phyloP scores from a whole-genome alignment of 2,888 invertebrate genomes.

The Coleophora flavipennella region DNA sequence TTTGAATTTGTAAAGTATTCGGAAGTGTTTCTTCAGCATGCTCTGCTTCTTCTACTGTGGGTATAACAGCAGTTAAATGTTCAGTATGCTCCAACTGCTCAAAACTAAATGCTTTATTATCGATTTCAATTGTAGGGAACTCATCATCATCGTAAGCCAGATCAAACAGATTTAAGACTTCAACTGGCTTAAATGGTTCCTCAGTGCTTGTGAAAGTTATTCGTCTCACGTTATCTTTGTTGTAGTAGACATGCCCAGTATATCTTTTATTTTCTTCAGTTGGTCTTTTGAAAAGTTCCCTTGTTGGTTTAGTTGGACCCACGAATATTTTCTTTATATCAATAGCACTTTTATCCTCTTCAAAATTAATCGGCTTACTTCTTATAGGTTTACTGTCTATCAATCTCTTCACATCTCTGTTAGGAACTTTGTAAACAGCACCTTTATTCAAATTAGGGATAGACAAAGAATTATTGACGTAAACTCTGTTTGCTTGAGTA shows the following conservation, averaged over 20 bases:
- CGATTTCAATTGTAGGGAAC: background rate
- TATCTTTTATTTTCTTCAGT: too few relatives aligned
- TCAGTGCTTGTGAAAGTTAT: slow-evolving; percentile 10
- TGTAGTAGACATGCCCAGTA: slow-evolving; percentile 30
- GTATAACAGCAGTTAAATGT: background rate
- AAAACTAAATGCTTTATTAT: background rate
- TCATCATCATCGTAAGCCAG: slow-evolving; percentile 3
- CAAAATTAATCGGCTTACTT: background rate
- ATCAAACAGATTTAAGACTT: slow-evolving; percentile 6
- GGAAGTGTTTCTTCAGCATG: too few relatives aligned
- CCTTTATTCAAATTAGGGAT: slow-evolving; percentile 17
- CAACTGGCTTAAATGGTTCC: slow-evolving; percentile 4
- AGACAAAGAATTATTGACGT: slow-evolving; percentile 31
- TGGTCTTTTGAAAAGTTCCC: too few relatives aligned
- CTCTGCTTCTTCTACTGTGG: background rate
- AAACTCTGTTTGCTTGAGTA: slow-evolving; percentile 21
- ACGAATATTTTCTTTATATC: background rate
- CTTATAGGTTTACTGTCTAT: background rate
- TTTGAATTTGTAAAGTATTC: too few relatives aligned
- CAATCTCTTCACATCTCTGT: background rate
- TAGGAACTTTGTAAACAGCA: background rate
- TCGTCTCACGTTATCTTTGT: slow-evolving; percentile 32
- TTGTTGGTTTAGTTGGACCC: too few relatives aligned
- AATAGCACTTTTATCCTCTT: background rate
- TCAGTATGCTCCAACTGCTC: background rate